A percentile compares a stretch with the other conserved stretches of the same genome.
Conservation (phyloP, 2,113 vertebrate genomes). For the Willisornis vidua region DNA sequence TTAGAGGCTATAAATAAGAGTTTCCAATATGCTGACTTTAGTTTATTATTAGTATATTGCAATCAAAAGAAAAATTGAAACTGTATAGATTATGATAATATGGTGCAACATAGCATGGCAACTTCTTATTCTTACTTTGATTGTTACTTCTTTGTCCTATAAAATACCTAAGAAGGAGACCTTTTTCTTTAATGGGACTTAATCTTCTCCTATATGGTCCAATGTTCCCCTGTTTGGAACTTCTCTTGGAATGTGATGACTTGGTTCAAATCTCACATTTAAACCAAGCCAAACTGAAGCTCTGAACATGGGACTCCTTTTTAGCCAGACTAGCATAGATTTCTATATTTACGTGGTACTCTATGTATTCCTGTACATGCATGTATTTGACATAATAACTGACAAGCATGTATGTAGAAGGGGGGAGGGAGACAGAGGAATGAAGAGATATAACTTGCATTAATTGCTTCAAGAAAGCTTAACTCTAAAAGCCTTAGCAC, state of each 20-base stretch:
- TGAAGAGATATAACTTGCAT: not conserved
- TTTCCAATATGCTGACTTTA: not conserved
- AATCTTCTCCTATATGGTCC: not conserved
- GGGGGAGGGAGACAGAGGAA: not conserved
- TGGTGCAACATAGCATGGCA: not conserved
- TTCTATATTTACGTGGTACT: not conserved
- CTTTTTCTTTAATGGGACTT: not conserved
- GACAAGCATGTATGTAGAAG: not conserved
- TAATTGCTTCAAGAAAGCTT: not conserved
- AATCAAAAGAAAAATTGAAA: not conserved
- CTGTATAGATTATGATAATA: not conserved
- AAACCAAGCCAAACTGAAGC: not conserved
- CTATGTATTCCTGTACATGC: not conserved
- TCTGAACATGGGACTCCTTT: not conserved
- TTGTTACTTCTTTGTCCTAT: not conserved
- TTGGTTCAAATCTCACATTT: not conserved
- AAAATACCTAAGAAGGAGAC: not conserved
- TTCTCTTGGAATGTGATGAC: not conserved
- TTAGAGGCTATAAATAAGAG: not conserved
- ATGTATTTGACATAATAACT: not conserved
- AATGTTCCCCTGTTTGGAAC: not conserved
- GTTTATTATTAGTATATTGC: not conserved
- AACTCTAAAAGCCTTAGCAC: not conserved
- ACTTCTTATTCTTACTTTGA: not conserved
- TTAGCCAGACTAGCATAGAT: not conserved